Evolutionary conservation across 2,113 vertebrate species (phyloP).

Genomic region (Tetraodon nigroviridis): DNA sequence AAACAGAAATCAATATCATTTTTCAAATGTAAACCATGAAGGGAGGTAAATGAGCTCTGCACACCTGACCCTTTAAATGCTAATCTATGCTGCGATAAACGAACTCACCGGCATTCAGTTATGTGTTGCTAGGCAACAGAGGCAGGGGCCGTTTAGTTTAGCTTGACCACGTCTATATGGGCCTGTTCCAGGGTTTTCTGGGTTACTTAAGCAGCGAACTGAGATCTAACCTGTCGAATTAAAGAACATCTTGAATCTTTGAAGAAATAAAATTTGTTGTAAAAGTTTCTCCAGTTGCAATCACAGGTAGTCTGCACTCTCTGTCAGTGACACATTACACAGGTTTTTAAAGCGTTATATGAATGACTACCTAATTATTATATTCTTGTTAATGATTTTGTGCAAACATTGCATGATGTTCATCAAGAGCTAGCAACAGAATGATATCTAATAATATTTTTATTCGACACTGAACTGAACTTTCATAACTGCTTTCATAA

Average conservation of each 20-base stretch:
- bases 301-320: too few relatives aligned
- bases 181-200: neutral
- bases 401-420: too few relatives aligned
- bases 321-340: too few relatives aligned
- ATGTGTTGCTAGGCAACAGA: slow-evolving; percentile 60
- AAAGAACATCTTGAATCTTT: slow-evolving; percentile 1
- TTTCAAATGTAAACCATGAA: neutral
- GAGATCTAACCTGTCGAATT: neutral
- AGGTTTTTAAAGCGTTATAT: too few relatives aligned
- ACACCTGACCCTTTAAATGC: slow-evolving; percentile 33
- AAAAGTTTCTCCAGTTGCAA: too few relatives aligned
- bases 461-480: too few relatives aligned
- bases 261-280: neutral
- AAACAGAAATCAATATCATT: neutral
- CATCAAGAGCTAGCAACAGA: too few relatives aligned
- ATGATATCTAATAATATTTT: too few relatives aligned
- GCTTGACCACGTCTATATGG: slow-evolving; percentile 20
- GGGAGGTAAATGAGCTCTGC: slow-evolving; percentile 13
- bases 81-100: slow-evolving; percentile 45
- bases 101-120: slow-evolving; percentile 24
- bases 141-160: slow-evolving; percentile 3
- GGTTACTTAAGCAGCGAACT: slow-evolving; percentile 2
- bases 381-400: too few relatives aligned
- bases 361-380: too few relatives aligned
- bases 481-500: too few relatives aligned